These are phyloP conservation scores for Puma concolor DNA, from an alignment of 2,113 vertebrate species.

Conservation along the genomic window DNA sequence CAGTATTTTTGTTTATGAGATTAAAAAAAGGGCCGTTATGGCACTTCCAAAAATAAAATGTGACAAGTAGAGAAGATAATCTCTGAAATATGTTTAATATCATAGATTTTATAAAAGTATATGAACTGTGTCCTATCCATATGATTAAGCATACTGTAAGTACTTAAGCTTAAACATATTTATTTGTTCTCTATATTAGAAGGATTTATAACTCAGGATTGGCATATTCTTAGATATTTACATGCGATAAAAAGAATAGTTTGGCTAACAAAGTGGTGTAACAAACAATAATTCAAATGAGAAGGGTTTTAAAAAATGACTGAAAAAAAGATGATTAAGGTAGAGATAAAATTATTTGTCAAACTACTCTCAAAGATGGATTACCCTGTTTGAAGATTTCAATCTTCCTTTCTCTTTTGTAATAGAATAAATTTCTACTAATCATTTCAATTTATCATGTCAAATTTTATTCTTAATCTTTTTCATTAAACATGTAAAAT, in stretches of 20 bases:
- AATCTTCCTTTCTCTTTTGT: neutral
- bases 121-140: neutral
- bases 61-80: neutral
- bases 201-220: neutral
- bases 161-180: neutral
- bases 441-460: conserved; percentile 1
- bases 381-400: neutral
- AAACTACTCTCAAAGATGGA: neutral
- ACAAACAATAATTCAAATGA: conserved; percentile 25
- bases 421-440: neutral
- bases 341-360: neutral
- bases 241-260: neutral
- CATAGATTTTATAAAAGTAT: neutral
- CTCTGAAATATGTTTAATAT: neutral
- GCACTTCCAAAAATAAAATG: neutral
- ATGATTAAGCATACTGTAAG: neutral
- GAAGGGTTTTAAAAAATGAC: neutral
- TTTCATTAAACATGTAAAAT: neutral
- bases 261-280: neutral
- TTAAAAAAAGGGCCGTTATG: neutral
- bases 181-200: neutral
- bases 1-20: conserved; percentile 6
- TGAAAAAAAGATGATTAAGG: neutral
- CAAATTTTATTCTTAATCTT: neutral
- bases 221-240: neutral